Evolutionary conservation across 37 sponge, comb jelly and placozoan genomes (phyloP), one percentile per base, ranked within the genome.

Genomic region (Theonella swinhoei): DNA sequence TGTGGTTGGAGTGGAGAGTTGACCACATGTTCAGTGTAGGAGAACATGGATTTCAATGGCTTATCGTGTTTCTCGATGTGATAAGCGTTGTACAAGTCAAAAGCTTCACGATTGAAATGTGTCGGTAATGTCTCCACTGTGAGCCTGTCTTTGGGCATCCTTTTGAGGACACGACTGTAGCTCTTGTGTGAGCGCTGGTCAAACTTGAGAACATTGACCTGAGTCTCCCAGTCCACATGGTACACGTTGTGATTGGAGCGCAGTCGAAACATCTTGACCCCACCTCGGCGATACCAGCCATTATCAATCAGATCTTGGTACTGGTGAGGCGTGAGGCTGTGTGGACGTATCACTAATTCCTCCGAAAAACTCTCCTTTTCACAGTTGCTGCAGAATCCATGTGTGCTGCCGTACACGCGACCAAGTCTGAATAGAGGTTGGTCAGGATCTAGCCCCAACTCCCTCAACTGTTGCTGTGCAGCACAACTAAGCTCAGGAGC

Each of bases 281-380:
- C 97, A 23, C 97, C 97, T 80, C 97, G 78, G 20, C 97, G 62
- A 40, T 94, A 97, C 97, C 97, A 97, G 37, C 97, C 97, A 40
- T 80, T 75, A 78, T 89, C 78, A 34, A 94, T 76, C 7, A 97
- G 85, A 3, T 73, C n/a, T 77, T 97, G 95, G 69, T 94, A 97
- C 74, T 93, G 95, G 1, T 76, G 38, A 11, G 86, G 89, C 0
- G 92, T 75, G 81, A 97, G 63, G 85, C 87, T 83, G 29, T 79
- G 84, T 1, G 88, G 78, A n/a, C 92, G 83, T 17, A 91, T 74
- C 29, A 94, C 90, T 42, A 97, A 68, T 79, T 91, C 92, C 22
- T 89, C 89, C 0, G 97, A 91, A n/a, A 62, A 25, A 1, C 70
- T 72, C 61, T 92, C 93, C 25, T 76, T 83, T 20, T 90, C 89